Evolutionary conservation across 2,888 invertebrate species (phyloP).

Genomic region (Cheilosia variabilis): DNA sequence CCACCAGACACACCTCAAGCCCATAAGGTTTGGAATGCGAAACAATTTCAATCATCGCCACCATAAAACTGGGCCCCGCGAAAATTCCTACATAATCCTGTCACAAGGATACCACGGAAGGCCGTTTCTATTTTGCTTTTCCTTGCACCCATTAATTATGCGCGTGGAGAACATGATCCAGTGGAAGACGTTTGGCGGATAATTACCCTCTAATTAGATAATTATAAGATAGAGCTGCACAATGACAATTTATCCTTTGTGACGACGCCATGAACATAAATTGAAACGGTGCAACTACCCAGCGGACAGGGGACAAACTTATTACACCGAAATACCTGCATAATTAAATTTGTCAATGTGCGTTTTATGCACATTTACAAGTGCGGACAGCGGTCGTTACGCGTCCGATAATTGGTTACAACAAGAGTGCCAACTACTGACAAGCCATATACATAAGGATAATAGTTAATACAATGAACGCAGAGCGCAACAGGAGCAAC

Average conservation of each 20-base stretch:
- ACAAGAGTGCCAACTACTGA: slow-evolving; percentile 66
- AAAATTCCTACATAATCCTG: neutral
- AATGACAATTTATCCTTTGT: slow-evolving; percentile 58
- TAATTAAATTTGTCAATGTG: slow-evolving; percentile 56
- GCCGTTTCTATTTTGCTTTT: neutral
- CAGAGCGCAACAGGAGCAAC: slow-evolving; percentile 5
- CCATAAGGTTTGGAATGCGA: neutral
- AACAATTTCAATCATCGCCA: slow-evolving; percentile 2
- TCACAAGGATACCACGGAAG: slow-evolving; percentile 13
- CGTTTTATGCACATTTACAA: slow-evolving; percentile 29
- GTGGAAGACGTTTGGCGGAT: slow-evolving; percentile 46
- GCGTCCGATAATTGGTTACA: slow-evolving; percentile 68
- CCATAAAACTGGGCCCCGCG: neutral
- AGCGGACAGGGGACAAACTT: slow-evolving; percentile 71
- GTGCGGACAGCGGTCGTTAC: slow-evolving; percentile 46
- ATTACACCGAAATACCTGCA: slow-evolving; percentile 70
- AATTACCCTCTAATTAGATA: slow-evolving; percentile 71
- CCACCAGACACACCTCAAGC: neutral
- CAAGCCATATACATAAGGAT: slow-evolving; percentile 30
- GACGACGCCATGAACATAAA: slow-evolving; percentile 63
- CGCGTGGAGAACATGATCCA: slow-evolving; percentile 17
- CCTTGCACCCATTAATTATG: slow-evolving; percentile 9
- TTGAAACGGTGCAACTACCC: slow-evolving; percentile 18
- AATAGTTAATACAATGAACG: slow-evolving; percentile 23
- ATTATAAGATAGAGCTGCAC: slow-evolving; percentile 65